Evolutionary conservation across 2,888 invertebrate species (phyloP).

Genomic region (Diabrotica balteata): DNA sequence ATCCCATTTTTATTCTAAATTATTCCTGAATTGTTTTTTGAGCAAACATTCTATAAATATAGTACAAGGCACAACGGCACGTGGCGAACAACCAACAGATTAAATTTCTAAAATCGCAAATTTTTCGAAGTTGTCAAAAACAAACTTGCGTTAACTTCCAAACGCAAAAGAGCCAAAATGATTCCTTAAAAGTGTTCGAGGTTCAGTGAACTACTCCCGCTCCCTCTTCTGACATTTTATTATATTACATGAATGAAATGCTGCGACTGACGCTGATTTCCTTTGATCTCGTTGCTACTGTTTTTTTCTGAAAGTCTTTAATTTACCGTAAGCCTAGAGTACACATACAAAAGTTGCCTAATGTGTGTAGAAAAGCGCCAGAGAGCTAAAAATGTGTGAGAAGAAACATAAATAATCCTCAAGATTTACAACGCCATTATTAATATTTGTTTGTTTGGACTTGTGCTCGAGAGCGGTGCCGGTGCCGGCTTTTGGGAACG

Average conservation of each 20-base stretch:
- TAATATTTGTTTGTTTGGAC: conserved; percentile 36
- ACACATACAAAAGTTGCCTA: conserved; percentile 31
- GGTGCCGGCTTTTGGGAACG: neutral
- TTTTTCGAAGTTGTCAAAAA: too few relatives aligned
- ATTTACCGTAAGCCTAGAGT: conserved; percentile 30
- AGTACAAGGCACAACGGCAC: too few relatives aligned
- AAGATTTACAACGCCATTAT: conserved; percentile 36
- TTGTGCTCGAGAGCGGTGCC: conserved; percentile 1
- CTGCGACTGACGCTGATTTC: conserved; percentile 22
- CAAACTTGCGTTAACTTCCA: too few relatives aligned
- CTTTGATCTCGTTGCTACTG: conserved; percentile 35
- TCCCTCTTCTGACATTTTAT: conserved; percentile 21
- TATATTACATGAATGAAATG: conserved; percentile 25
- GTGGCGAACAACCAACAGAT: too few relatives aligned
- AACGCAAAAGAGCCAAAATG: neutral
- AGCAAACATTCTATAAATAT: too few relatives aligned
- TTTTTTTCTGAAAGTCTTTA: conserved; percentile 29
- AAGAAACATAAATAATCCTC: conserved; percentile 36
- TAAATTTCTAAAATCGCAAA: too few relatives aligned
- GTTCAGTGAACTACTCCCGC: conserved; percentile 19
- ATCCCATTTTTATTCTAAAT: too few relatives aligned
- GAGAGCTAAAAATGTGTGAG: conserved; percentile 28
- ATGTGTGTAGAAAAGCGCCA: conserved; percentile 31
- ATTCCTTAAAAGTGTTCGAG: neutral
- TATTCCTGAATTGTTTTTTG: too few relatives aligned